These are phyloP conservation scores for Trissolcus japonicus DNA, from an alignment of 2,888 invertebrate species.

Conservation along the genomic window DNA sequence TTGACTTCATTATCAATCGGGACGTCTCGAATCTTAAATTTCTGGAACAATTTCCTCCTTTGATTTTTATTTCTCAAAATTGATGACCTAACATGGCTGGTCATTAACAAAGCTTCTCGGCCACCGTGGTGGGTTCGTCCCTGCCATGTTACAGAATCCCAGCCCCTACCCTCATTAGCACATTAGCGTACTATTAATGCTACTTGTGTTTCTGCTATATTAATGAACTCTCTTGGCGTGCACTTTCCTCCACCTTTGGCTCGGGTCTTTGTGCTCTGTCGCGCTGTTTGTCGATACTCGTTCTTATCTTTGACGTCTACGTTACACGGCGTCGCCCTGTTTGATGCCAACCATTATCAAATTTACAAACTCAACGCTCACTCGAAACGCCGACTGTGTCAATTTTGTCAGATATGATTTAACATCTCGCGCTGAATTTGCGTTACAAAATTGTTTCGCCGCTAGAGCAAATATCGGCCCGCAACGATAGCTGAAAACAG, in stretches of 20 bases:
- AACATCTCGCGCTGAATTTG: no score
- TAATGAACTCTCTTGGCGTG: slow-evolving; percentile 42
- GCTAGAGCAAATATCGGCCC: neutral
- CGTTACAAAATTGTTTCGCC: neutral
- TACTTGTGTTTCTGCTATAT: slow-evolving; percentile 48
- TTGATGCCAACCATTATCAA: slow-evolving; percentile 18
- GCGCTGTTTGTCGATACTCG: slow-evolving; percentile 15
- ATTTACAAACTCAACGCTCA: slow-evolving; percentile 3
- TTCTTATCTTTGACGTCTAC: slow-evolving; percentile 26
- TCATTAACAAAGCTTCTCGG: slow-evolving; percentile 33
- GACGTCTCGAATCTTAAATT: no score
- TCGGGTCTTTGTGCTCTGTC: slow-evolving; percentile 4
- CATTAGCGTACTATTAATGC: slow-evolving; percentile 50
- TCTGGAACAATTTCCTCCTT: no score
- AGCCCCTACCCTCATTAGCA: slow-evolving; percentile 46
- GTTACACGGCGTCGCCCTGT: slow-evolving; percentile 8
- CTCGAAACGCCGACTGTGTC: neutral
- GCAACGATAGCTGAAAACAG: neutral
- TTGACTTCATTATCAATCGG: no score
- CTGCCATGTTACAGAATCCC: slow-evolving; percentile 32
- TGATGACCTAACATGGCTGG: slow-evolving; percentile 1
- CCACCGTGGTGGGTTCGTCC: slow-evolving; percentile 18
- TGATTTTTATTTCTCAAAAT: no score
- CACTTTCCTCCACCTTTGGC: slow-evolving; percentile 30
- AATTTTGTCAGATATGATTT: no score